Base-by-base conservation (phyloP, 2,888 invertebrate genomes). In the Patella depressa region DNA sequence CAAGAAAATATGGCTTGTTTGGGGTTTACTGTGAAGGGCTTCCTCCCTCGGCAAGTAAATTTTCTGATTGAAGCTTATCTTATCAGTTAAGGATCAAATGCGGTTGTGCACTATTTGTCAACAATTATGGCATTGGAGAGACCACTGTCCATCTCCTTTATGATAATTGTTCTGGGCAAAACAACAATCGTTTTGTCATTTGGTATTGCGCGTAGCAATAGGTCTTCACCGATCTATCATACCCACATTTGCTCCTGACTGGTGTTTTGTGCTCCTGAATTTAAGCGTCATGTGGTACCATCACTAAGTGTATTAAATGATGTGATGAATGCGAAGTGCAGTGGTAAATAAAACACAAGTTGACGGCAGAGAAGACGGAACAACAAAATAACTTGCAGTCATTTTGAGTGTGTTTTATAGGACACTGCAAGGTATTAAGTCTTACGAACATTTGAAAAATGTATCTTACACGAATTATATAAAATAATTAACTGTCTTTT, bases 1-100 rank as follows among this genome's bases (percentile, higher is more conserved):
- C 84, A 14, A 76, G 84, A 57, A 85, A 83, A 71, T 84, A 83
- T 78, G 79, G 82, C 14, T 65, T 83, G 24, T 85, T 85, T 82
- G 84, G 84, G 14, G 71, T 85, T 2, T 77, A 75, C 75, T 80
- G 80, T 70, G 84, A 83, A 69, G 82, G 79, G 2, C 5, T 79
- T 3, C 55, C 75, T 4, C 15, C 53, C 73, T 4, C 15, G 73
- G 57, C 80, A 80, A 34, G 57, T 79, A 7, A 81, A 80, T 72
- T 87, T 78, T 73, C 79, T 84, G 12, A 77, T 85, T 71, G 86
- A 86, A 71, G 80, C 76, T 2, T 53, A 76, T 14, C 71, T 29
- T 54, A 54, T 65, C 70, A 79, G 78, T 14, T 81, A 82, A 72
- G 82, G 81, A 7, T 19, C 73, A 11, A 80, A 82, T 70, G 57